Conservation (phyloP, 1,140 invertebrate species). For the Babylonia areolata region DNA sequence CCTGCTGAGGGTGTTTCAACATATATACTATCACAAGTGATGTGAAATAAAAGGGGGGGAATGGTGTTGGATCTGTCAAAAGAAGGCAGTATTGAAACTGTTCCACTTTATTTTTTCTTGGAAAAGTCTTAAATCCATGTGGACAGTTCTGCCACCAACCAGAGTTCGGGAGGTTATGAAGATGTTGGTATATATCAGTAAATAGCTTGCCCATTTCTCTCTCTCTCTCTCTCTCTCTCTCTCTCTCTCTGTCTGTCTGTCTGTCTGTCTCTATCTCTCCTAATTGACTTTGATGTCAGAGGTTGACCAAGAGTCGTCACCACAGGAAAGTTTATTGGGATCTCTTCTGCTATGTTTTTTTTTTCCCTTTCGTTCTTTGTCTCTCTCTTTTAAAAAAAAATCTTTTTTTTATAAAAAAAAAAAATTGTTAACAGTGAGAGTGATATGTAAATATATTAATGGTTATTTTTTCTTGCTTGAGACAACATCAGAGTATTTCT, state of each 20-base stretch:
- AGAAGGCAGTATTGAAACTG: too few relatives aligned
- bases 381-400: too few relatives aligned
- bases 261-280: not conserved
- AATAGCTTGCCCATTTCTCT: not conserved
- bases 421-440: not conserved
- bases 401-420: too few relatives aligned
- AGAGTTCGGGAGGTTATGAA: too few relatives aligned
- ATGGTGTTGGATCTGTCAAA: too few relatives aligned
- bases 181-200: too few relatives aligned
- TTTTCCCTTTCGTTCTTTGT: not conserved
- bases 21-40: not conserved
- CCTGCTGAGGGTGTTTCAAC: not conserved
- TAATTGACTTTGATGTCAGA: not conserved
- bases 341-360: not conserved
- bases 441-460: not conserved
- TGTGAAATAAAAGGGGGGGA: too few relatives aligned
- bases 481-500: not conserved
- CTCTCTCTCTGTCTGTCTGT: not conserved
- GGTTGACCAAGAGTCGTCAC: not conserved
- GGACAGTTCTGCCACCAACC: too few relatives aligned
- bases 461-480: not conserved
- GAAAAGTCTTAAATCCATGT: too few relatives aligned
- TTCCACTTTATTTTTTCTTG: too few relatives aligned
- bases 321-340: not conserved
- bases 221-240: slow-evolving; percentile 11